Evolutionary conservation across 64 coral and sea anemone genomes (phyloP).

Genomic region (Pachyseris speciosa): DNA sequence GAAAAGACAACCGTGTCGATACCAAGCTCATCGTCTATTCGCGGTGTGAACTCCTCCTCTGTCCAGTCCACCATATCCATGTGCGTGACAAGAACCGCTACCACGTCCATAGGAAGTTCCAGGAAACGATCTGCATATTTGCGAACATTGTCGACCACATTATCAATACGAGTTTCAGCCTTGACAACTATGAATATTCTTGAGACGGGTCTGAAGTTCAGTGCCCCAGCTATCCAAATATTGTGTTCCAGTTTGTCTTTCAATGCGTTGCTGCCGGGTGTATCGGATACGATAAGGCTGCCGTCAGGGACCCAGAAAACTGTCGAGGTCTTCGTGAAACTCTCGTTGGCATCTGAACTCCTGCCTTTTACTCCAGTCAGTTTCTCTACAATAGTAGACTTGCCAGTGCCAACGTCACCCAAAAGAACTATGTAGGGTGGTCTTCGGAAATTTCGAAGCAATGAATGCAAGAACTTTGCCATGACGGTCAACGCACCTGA

Average conservation of each 20-base stretch:
- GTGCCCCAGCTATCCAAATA: neutral
- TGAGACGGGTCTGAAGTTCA: conserved; percentile 31
- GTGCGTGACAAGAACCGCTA: conserved; percentile 32
- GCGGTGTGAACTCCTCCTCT: conserved; percentile 1
- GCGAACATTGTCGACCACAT: conserved; percentile 45
- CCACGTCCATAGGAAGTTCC: conserved; percentile 40
- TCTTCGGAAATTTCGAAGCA: neutral
- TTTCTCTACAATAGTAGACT: conserved; percentile 40
- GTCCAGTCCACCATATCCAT: conserved; percentile 43
- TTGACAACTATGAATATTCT: conserved; percentile 66
- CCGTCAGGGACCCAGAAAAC: conserved; percentile 31
- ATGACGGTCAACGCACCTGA: neutral
- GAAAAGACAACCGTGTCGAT: conserved; percentile 40
- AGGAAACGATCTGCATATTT: conserved; percentile 60
- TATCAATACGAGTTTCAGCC: conserved; percentile 54
- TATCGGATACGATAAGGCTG: conserved; percentile 37
- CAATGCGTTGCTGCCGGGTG: conserved; percentile 50
- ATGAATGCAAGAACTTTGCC: neutral
- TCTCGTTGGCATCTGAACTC: conserved; percentile 47
- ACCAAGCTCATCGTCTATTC: conserved; percentile 32
- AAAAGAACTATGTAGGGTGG: conserved; percentile 38
- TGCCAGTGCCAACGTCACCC: conserved; percentile 52
- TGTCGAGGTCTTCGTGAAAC: conserved; percentile 10
- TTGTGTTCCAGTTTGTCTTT: conserved; percentile 59
- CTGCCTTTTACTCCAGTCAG: conserved; percentile 26